Conservation (phyloP, 2,797 vertebrate genomes). For the Halcyon leucocephala region DNA sequence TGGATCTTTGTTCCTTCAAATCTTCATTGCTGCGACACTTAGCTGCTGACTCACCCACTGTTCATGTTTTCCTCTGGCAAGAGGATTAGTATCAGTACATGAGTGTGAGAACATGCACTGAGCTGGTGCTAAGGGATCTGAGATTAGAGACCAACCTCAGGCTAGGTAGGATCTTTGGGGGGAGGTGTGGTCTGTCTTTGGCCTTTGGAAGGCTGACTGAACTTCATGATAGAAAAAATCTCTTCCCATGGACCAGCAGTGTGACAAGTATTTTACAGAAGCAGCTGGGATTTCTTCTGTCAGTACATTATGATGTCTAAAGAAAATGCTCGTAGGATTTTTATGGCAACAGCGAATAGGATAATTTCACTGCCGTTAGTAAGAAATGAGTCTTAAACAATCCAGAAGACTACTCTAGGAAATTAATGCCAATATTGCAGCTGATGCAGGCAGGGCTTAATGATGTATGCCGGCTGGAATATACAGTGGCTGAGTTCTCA, state of each 20-base stretch:
- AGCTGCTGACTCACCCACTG: not conserved
- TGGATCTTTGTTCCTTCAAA: not conserved
- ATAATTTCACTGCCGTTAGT: not conserved
- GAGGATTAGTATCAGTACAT: not conserved
- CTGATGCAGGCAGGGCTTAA: not conserved
- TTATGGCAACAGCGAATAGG: not conserved
- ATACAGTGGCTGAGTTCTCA: not conserved
- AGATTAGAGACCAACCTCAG: not conserved
- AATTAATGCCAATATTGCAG: not conserved
- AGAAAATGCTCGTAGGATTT: not conserved
- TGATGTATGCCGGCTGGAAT: not conserved
- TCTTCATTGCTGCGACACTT: not conserved
- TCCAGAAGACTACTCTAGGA: constrained; percentile 25
- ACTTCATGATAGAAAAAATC: not conserved
- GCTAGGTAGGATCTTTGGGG: not conserved
- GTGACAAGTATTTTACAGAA: not conserved
- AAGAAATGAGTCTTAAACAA: not conserved
- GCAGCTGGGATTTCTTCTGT: not conserved
- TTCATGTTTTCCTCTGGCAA: not conserved
- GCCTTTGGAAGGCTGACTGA: not conserved
- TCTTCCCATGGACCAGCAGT: not conserved
- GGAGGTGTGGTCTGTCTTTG: not conserved
- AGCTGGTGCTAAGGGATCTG: not conserved
- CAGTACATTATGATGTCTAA: not conserved
- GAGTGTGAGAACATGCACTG: not conserved